Evolutionary conservation across 64 coral and sea anemone species (phyloP).

Genomic region (Montipora efflorescens): DNA sequence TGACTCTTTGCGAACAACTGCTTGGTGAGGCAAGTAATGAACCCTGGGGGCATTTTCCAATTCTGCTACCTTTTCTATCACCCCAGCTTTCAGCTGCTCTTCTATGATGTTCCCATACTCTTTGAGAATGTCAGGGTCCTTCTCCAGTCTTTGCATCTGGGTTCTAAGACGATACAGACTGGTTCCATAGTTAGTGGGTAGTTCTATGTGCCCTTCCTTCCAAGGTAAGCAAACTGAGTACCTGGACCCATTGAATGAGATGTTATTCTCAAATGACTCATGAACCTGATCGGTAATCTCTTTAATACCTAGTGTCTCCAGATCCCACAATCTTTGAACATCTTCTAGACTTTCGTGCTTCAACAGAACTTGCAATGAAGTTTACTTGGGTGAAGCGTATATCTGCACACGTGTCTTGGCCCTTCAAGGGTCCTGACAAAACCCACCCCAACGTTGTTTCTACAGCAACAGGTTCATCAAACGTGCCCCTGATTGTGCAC

Average conservation of each 20-base stretch:
- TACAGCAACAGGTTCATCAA: constrained; percentile 43
- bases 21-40: background rate
- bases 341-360: background rate
- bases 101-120: background rate
- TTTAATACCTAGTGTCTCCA: constrained; percentile 3
- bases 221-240: constrained; percentile 26
- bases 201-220: background rate
- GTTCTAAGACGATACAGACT: background rate
- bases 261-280: constrained; percentile 31
- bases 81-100: background rate
- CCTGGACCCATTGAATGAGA: constrained; percentile 14
- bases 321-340: constrained; percentile 8
- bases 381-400: background rate
- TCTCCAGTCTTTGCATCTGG: constrained; percentile 4
- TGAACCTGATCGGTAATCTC: constrained; percentile 8
- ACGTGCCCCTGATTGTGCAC: background rate
- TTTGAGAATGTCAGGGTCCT: background rate
- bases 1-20: background rate
- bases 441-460: constrained; percentile 44
- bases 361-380: background rate
- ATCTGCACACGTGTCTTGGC: background rate
- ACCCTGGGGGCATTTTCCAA: background rate
- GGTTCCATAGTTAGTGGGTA: constrained; percentile 15
- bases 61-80: background rate
- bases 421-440: constrained; percentile 21